These are phyloP conservation scores for Brachionus rubens DNA, from an alignment of 1,140 invertebrate species.

Conservation along the genomic window DNA sequence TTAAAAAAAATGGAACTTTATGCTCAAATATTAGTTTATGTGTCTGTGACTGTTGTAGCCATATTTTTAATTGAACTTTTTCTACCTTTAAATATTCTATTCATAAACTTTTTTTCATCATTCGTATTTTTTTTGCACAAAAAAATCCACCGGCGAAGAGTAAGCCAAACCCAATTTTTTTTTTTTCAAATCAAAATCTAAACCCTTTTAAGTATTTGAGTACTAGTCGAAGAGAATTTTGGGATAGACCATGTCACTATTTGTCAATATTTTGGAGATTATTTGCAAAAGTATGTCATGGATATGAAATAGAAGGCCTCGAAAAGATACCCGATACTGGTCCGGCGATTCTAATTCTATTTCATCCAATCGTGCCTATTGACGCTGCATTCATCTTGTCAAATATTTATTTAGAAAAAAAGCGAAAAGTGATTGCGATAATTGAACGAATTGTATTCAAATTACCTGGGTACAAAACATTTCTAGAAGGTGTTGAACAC, in stretches of 20 bases:
- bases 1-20: too few species aligned
- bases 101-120: neutral
- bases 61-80: too few species aligned
- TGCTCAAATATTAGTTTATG: too few species aligned
- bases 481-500: neutral
- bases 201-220: neutral
- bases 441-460: conserved; percentile 59
- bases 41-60: too few species aligned
- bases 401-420: conserved; percentile 74
- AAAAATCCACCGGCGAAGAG: neutral
- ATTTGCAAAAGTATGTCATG: neutral
- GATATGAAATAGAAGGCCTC: too few species aligned
- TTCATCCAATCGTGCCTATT: conserved; percentile 92
- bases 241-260: neutral
- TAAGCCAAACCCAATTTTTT: neutral
- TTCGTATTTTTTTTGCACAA: conserved; percentile 5
- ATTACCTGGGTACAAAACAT: neutral
- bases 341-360: conserved; percentile 86
- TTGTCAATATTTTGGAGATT: neutral
- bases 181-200: neutral
- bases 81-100: neutral
- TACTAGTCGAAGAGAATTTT: neutral
- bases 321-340: conserved; percentile 86
- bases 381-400: conserved; percentile 94
- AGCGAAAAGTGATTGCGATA: conserved; percentile 80